Evolutionary conservation across 2,113 vertebrate species (phyloP), one percentile per base, ranked within the genome.

Genomic region (Microcebus griseorufus): DNA sequence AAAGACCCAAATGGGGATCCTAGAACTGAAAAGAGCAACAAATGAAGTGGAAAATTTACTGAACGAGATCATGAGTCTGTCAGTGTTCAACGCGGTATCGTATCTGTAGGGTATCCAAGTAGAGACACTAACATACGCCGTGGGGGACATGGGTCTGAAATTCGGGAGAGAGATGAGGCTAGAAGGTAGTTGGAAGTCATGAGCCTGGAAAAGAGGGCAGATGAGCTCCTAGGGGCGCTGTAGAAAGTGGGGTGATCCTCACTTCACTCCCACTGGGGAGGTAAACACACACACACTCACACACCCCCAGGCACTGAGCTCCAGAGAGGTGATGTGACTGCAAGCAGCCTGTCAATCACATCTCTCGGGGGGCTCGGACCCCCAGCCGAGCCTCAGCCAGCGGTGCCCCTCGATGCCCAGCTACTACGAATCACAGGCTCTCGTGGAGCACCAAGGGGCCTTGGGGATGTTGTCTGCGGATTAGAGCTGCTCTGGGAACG

Each of bases 141-240:
- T 17, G 27, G 29, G 70, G 25, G 39, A 51, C 9, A 2, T 1
- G 78, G 48, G 64, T 45, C 25, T 79, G 76, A 67, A 67, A 42
- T 64, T 18, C 78, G 27, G 55, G 34, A 62, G 34, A 27, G 78
- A 67, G 18, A 17, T 4, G 16, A 8, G 53, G 34, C 27, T 22
- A 20, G 76, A 48, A 48, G 32, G 6, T 1, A 5, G 6, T 13
- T 23, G 51, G 6, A 58, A 29, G 34, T 11, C 32, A 6, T 55
- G 53, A 16, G 37, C 55, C 1, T 1, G 2, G 14, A 75, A n/a
- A 16, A 20, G 22, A 42, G 34, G 32, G 32, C 7, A 9, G 32
- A 25, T 1, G 37, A 4, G 1, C 45, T 62, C 29, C 3, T 10
- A 27, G 3, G 1, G 29, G 12, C 27, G 7, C n/a, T 48, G 20